A percentile compares a stretch with the other conserved stretches of the same genome.
These are phyloP conservation scores for Prunella fulvescens DNA, from an alignment of 2,113 vertebrate species.

Conservation along the genomic window DNA sequence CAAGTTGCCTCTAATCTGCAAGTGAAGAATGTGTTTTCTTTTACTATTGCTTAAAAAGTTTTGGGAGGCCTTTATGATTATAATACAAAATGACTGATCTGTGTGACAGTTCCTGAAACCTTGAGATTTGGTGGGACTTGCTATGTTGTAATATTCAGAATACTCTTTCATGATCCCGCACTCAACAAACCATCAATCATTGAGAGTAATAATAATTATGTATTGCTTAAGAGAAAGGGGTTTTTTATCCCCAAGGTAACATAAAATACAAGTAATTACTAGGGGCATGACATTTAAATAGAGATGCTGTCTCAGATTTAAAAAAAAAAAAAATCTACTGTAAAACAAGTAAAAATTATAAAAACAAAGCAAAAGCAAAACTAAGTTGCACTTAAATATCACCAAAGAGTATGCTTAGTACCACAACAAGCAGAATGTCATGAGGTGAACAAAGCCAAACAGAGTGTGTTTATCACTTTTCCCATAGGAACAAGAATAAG, in stretches of 20 bases:
- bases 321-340: background rate
- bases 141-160: conserved; percentile 19
- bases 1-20: background rate
- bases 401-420: background rate
- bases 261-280: conserved; percentile 1
- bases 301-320: background rate
- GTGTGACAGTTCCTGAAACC: conserved; percentile 1
- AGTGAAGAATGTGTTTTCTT: background rate
- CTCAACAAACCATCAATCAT: conserved; percentile 37
- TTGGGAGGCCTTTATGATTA: background rate
- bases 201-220: conserved; percentile 39
- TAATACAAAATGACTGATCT: conserved; percentile 21
- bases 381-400: background rate
- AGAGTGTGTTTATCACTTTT: background rate
- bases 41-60: background rate
- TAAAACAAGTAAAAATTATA: background rate
- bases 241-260: background rate
- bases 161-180: background rate
- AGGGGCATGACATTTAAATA: conserved; percentile 21
- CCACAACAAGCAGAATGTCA: background rate
- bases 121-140: background rate
- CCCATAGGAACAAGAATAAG: background rate
- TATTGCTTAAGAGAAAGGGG: background rate
- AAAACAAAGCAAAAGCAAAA: background rate
- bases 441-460: background rate